Evolutionary conservation across 2,113 vertebrate species (phyloP).

Genomic region (Abramis brama): DNA sequence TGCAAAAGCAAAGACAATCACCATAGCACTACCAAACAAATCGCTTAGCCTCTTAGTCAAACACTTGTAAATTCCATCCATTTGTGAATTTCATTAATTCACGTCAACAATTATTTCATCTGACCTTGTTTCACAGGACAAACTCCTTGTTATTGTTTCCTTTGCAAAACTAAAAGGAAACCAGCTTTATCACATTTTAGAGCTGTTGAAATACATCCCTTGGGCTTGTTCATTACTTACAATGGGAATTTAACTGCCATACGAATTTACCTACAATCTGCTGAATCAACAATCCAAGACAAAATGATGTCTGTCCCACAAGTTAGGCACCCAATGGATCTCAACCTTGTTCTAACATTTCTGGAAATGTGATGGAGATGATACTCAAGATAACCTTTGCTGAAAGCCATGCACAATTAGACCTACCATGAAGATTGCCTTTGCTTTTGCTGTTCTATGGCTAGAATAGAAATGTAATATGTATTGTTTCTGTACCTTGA

Average conservation of each 20-base stretch:
- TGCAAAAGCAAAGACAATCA: constrained; percentile 19
- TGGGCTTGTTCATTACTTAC: constrained; percentile 13
- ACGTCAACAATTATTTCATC: background rate
- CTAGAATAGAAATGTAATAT: background rate
- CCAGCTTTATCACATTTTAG: constrained; percentile 2
- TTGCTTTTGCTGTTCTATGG: constrained; percentile 14
- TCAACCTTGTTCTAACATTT: constrained; percentile 6
- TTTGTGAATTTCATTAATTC: constrained; percentile 18
- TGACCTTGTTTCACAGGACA: background rate
- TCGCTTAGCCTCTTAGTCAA: background rate
- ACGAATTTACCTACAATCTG: background rate
- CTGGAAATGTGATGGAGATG: background rate
- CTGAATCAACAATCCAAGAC: constrained; percentile 4
- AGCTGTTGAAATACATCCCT: background rate
- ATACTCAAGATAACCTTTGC: constrained; percentile 6
- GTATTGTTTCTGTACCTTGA: background rate
- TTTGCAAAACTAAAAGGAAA: background rate
- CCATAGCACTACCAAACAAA: constrained; percentile 10
- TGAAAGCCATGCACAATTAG: background rate
- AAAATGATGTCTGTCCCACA: background rate
- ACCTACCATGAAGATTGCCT: constrained; percentile 13
- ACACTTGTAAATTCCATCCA: background rate
- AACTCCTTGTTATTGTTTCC: background rate
- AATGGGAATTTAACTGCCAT: constrained; percentile 11
- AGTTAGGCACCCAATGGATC: background rate